A percentile compares a stretch with the other conserved stretches of the same genome.
Conservation (phyloP, 1,140 invertebrate genomes). For the Papilio aristodemus region DNA sequence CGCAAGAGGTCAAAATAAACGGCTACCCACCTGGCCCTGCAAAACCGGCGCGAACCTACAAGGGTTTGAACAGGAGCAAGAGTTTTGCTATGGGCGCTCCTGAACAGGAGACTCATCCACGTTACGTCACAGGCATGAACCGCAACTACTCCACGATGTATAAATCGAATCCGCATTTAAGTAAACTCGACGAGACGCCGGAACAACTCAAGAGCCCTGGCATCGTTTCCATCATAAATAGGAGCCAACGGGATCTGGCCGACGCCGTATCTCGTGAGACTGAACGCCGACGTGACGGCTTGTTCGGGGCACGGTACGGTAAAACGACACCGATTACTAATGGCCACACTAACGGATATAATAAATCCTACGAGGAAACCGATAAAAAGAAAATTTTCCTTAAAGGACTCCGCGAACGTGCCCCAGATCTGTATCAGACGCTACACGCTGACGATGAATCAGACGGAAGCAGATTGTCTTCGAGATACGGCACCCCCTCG, state of each 20-base stretch:
- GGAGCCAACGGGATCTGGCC: conserved; percentile 88
- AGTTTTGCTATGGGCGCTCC: conserved; percentile 90
- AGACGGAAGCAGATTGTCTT: conserved; percentile 71
- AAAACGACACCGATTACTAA: conserved; percentile 78
- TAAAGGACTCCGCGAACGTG: conserved; percentile 85
- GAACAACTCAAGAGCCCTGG: conserved; percentile 90
- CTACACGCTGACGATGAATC: conserved; percentile 83
- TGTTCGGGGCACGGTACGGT: conserved; percentile 79
- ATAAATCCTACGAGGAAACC: conserved; percentile 75
- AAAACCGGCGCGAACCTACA: conserved; percentile 88
- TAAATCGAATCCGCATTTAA: conserved; percentile 88
- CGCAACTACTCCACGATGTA: conserved; percentile 81
- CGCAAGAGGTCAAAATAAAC: conserved; percentile 74
- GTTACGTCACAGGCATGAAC: conserved; percentile 72
- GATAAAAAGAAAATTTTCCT: conserved; percentile 87
- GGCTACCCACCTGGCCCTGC: conserved; percentile 81
- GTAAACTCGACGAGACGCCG: conserved; percentile 84
- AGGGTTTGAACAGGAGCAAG: conserved; percentile 88
- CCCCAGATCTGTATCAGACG: conserved; percentile 87
- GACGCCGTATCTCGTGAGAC: conserved; percentile 75
- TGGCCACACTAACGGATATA: conserved; percentile 72
- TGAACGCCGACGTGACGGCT: conserved; percentile 73
- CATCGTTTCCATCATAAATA: conserved; percentile 90
- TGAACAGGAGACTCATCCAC: conserved; percentile 67
- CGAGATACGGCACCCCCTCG: conserved; percentile 72